These are phyloP conservation scores for Lochmaea capreae DNA, from an alignment of 2,888 invertebrate genomes.

Conservation along the genomic window DNA sequence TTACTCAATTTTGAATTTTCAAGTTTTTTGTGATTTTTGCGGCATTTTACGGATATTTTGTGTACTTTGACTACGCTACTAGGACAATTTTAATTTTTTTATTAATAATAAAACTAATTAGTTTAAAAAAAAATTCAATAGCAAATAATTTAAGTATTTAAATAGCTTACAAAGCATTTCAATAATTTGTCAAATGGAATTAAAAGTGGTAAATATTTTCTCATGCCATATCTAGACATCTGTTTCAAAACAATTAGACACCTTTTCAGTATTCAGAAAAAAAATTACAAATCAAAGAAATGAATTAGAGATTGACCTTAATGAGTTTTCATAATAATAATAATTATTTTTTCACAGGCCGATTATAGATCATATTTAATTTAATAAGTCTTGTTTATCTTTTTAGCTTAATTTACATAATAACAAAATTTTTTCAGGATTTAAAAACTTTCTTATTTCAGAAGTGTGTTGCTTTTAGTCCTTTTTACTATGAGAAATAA, in stretches of 20 bases:
- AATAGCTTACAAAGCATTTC: too few species aligned
- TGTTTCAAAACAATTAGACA: neutral
- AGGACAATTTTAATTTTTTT: too few species aligned
- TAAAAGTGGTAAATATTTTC: neutral
- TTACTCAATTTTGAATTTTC: too few species aligned
- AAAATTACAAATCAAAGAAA: neutral
- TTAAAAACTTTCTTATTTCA: neutral
- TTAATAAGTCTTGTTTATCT: neutral
- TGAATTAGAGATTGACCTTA: constrained; percentile 7
- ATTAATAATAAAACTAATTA: too few species aligned
- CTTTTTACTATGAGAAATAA: neutral
- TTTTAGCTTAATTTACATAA: constrained; percentile 3
- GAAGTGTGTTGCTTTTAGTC: neutral
- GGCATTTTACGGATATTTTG: too few species aligned
- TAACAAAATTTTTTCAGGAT: constrained; percentile 1
- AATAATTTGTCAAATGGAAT: neutral
- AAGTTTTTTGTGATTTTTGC: too few species aligned
- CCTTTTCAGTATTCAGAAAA: neutral
- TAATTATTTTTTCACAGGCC: constrained; percentile 5
- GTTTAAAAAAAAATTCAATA: too few species aligned
- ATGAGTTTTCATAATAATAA: neutral
- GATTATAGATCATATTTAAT: neutral
- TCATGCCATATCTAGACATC: neutral
- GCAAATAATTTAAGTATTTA: too few species aligned
- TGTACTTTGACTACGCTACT: too few species aligned